Base-by-base conservation (phyloP, 2,888 invertebrate genomes). In the Phymatocera aterrima region DNA sequence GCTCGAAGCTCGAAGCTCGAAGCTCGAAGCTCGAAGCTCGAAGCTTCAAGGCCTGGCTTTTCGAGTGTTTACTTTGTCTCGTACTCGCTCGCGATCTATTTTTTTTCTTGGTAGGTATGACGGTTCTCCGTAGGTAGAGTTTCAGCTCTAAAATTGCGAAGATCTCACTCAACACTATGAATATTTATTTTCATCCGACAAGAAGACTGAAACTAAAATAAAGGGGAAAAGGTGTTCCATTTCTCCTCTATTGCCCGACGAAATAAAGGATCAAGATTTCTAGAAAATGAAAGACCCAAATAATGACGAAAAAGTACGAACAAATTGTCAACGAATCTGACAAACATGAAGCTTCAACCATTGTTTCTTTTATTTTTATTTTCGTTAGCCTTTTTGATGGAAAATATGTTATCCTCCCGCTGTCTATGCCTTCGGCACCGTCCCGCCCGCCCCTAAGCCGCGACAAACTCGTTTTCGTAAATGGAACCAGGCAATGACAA, bases 381-480 rank as follows among this genome's bases (percentile, higher is more conserved):
- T 37, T 64, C 24, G 6, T 24, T 46, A 43, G 43, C 15, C 2
- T 46, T 21, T 68, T n/a, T 24, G 43, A 43, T 28, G 46, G 46
- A 28, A 68, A 8, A 10, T n/a, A 24, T 15, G 43, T 3, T 24
- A 10, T 18, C 1, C 0, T 24, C 10, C 6, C 10, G 3, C 10
- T 21, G 18, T 43, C 10, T 43, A 5, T 31, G 18, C 31, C 24
- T 51, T 5, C 8, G 43, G 24, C 70, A 18, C 34, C 60, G 24
- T 60, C 60, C 3, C 5, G 28, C 60, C 1, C 28, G 28, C 4
- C 61, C 61, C n/a, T 70, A 51, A 48, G 48, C 48, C 6, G n/a
- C 18, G 46, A 24, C 82, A 82, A 84, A 84, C 85, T 86, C 86
- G 81, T 88, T 87, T 82, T 84, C 83, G 83, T 84, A 85, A 88